Base-by-base conservation (phyloP, 2,797 vertebrate genomes). In the Falco cherrug region DNA sequence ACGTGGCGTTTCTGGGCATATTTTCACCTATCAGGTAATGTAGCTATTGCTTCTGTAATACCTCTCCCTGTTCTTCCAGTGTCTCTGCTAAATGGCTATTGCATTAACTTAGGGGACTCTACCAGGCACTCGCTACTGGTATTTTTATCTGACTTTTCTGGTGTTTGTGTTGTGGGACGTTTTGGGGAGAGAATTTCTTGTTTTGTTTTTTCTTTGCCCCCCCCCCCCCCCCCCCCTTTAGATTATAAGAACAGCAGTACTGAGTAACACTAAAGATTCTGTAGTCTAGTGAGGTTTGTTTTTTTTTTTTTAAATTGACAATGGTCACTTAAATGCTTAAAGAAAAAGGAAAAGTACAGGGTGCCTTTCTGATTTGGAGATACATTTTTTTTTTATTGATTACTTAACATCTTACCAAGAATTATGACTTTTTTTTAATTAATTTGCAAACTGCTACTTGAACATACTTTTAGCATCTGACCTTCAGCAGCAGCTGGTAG, bases 11-110 rank as follows among this genome's bases (percentile, higher is more conserved):
- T 99, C 99, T 48, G 98, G 82, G 39, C 98, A 99, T 57, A 89
- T 90, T 37, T 99, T 99, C 97, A 98, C 98, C 93, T 99, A 99
- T 95, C 99, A 99, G 99, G 99, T 99, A 98, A 96, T 10, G 9
- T 41, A 78, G n/a, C 28, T 63, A 2, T 33, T 41, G n/a, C 12
- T 68, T 25, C 76, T 86, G 15, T 11, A n/a, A 54, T 24, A 20
- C 11, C 22, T 92, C 28, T 83, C 24, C 19, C 17, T 50, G 10
- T 84, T 80, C 71, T 71, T 65, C 60, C 53, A 65, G 26, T 50
- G 33, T 19, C 69, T 76, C 75, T 85, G 33, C 63, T 85, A 50
- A 67, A 50, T 59, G n/a, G 7, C 73, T 91, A 12, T 41, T 83
- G 45, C 29, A 13, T 64, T 26, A 87, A 51, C 1, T 24, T 45